Conservation (phyloP, 37 sponge, comb jelly and placozoan genomes). For the Beroe forskalii region DNA sequence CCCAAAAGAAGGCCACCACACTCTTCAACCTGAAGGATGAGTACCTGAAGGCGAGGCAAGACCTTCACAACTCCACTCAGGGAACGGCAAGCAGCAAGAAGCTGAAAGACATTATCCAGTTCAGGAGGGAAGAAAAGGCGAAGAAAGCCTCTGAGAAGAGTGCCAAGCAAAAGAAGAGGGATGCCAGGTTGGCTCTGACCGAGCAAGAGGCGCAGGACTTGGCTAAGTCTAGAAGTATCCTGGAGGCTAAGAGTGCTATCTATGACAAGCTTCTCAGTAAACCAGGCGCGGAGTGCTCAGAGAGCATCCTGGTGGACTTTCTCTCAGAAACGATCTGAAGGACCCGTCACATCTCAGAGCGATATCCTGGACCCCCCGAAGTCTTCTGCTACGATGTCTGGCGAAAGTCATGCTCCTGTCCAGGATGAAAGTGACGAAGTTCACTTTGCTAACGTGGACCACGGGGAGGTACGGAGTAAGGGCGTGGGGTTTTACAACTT, state of each 20-base stretch:
- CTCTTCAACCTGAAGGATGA: slow-evolving; percentile 59
- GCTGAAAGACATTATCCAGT: slow-evolving; percentile 65
- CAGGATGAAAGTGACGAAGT: slow-evolving; percentile 30
- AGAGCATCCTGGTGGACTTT: slow-evolving; percentile 31
- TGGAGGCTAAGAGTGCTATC: slow-evolving; percentile 44
- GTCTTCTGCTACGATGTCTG: too few species aligned
- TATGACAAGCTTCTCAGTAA: slow-evolving; percentile 30
- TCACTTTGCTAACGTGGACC: slow-evolving; percentile 23
- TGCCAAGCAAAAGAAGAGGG: slow-evolving; percentile 53
- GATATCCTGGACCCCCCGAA: too few species aligned
- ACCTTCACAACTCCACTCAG: neutral
- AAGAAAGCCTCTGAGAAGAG: neutral
- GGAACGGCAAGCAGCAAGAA: neutral
- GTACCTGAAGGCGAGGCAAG: slow-evolving; percentile 18
- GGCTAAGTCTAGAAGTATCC: neutral
- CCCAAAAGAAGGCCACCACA: neutral
- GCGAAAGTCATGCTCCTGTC: too few species aligned
- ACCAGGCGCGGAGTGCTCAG: neutral
- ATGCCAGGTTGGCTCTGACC: neutral
- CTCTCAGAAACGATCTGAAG: slow-evolving; percentile 38
- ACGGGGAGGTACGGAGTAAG: slow-evolving; percentile 42
- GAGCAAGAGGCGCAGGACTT: neutral
- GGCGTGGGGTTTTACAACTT: slow-evolving; percentile 63
- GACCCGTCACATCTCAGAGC: too few species aligned
- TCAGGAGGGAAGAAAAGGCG: neutral